Conservation (phyloP, 2,797 vertebrate genomes). For the Anguilla obscura region DNA sequence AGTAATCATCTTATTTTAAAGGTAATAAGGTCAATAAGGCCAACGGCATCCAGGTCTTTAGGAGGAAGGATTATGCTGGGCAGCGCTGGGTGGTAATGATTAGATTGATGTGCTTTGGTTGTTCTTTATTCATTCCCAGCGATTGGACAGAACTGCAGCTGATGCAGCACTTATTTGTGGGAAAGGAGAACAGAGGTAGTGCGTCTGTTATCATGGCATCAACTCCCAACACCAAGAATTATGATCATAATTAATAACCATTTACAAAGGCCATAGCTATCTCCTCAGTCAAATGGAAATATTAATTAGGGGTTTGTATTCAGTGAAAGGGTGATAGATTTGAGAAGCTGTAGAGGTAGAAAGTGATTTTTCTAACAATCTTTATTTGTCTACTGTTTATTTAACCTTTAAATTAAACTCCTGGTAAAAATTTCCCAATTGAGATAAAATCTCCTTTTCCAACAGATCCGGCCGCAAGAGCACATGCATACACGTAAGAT, state of each 20-base stretch:
- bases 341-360: neutral
- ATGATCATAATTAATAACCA: conserved; percentile 20
- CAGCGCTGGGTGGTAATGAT: neutral
- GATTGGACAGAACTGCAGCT: neutral
- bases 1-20: neutral
- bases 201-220: neutral
- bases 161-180: neutral
- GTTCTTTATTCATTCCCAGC: neutral
- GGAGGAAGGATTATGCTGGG: neutral
- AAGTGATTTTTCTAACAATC: neutral
- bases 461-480: neutral
- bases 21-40: neutral
- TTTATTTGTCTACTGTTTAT: neutral
- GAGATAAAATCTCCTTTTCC: neutral
- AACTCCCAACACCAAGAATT: conserved; percentile 1
- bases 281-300: neutral
- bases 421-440: neutral
- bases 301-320: neutral
- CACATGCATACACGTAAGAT: neutral
- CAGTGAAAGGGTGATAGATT: neutral
- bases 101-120: neutral
- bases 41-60: neutral
- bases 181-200: neutral
- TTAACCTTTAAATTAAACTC: neutral
- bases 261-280: neutral